phyloP scores from a whole-genome alignment of 2,888 invertebrate genomes.

The Druceiella hillmani region DNA sequence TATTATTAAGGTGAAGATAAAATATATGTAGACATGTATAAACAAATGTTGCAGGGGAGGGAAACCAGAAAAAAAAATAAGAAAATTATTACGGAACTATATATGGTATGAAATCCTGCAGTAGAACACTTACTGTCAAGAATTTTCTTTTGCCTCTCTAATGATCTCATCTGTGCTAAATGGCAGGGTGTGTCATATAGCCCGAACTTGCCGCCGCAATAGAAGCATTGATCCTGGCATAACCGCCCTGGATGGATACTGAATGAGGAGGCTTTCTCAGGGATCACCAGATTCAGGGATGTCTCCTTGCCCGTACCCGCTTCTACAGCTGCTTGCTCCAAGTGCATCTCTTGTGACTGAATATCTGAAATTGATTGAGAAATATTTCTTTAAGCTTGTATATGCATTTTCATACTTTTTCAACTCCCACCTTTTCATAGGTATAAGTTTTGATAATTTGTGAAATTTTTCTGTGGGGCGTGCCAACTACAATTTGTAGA shows the following conservation, averaged over 20 bases:
- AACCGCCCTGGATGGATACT: constrained; percentile 78
- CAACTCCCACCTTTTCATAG: too few species aligned
- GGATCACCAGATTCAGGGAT: constrained; percentile 67
- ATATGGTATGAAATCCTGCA: not conserved
- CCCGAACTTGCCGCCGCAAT: constrained; percentile 84
- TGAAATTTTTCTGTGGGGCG: too few species aligned
- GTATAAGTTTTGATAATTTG: too few species aligned
- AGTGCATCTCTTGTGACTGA: constrained; percentile 33
- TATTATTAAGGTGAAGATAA: constrained; percentile 1
- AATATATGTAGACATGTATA: too few species aligned
- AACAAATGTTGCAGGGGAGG: too few species aligned
- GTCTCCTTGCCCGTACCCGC: constrained; percentile 41
- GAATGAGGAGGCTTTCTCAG: constrained; percentile 83
- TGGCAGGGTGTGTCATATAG: constrained; percentile 83
- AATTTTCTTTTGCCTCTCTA: constrained; percentile 76
- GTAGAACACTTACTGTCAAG: constrained; percentile 56
- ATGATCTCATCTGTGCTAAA: constrained; percentile 78
- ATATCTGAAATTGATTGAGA: too few species aligned
- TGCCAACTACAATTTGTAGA: too few species aligned
- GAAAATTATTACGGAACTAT: too few species aligned
- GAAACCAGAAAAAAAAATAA: too few species aligned
- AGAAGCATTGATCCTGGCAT: constrained; percentile 81
- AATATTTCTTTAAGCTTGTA: too few species aligned
- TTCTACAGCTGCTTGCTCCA: constrained; percentile 32
- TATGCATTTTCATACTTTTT: too few species aligned